Conservation (phyloP, 2,113 vertebrate species). For the Catharus bicknelli region DNA sequence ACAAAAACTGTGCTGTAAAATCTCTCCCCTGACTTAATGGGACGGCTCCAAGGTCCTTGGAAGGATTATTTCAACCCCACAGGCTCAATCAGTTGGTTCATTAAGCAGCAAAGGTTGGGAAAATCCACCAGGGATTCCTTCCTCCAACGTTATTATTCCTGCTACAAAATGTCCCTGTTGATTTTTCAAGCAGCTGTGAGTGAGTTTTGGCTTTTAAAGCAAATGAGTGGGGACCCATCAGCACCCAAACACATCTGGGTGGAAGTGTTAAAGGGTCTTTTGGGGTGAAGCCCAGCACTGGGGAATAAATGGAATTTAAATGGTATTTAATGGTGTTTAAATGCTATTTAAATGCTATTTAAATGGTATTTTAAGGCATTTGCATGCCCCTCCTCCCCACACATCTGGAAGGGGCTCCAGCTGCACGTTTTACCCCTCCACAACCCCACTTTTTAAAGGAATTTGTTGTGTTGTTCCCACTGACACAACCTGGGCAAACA, state of each 20-base stretch:
- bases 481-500: neutral
- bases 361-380: neutral
- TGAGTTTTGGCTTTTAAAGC: neutral
- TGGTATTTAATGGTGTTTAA: neutral
- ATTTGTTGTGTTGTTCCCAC: neutral
- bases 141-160: neutral
- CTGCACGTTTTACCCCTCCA: neutral
- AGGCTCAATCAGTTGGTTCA: constrained; percentile 35
- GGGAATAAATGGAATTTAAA: neutral
- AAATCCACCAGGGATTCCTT: constrained; percentile 17
- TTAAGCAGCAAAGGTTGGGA: constrained; percentile 44
- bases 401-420: constrained; percentile 24
- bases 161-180: neutral
- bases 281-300: neutral
- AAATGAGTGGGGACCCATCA: neutral
- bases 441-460: neutral
- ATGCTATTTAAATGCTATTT: neutral
- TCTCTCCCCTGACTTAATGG: neutral
- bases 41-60: neutral
- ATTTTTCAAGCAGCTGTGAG: constrained; percentile 30
- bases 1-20: neutral
- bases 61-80: constrained; percentile 47
- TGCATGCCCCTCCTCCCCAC: neutral
- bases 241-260: constrained; percentile 44
- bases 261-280: constrained; percentile 5